A percentile compares a stretch with the other conserved stretches of the same genome.
Conservation (phyloP, 1,140 invertebrate species). For the Conopomorpha cramerella region DNA sequence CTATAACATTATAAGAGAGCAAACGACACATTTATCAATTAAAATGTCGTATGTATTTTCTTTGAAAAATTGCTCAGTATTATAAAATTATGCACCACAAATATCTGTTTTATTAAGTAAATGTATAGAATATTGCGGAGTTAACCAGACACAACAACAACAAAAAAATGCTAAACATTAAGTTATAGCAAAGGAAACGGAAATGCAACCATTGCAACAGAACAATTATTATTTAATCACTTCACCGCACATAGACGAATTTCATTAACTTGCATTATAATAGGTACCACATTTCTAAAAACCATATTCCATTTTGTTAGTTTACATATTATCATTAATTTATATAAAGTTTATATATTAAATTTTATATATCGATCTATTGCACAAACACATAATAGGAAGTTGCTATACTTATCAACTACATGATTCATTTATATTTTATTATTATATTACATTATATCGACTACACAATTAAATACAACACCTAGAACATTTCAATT, state of each 20-base stretch:
- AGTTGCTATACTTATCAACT: conserved; percentile 22
- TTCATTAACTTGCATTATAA: conserved; percentile 29
- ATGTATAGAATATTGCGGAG: too few species aligned
- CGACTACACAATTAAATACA: conserved; percentile 46
- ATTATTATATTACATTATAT: conserved; percentile 39
- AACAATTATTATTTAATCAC: too few species aligned
- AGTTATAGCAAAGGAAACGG: conserved; percentile 43
- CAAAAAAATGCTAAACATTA: conserved; percentile 38
- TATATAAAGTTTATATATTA: conserved; percentile 21
- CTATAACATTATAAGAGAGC: too few species aligned
- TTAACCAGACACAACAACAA: too few species aligned
- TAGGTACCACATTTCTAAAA: conserved; percentile 26
- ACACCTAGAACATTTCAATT: conserved; percentile 54
- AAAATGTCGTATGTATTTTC: too few species aligned
- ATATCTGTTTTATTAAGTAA: too few species aligned
- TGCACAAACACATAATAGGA: conserved; percentile 48
- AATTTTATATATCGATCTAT: conserved; percentile 30
- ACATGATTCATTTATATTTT: conserved; percentile 40
- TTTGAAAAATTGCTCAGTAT: too few species aligned
- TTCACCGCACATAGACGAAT: too few species aligned
- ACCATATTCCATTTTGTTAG: conserved; percentile 14
- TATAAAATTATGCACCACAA: too few species aligned
- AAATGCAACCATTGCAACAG: conserved; percentile 53
- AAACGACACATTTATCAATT: too few species aligned
- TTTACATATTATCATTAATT: conserved; percentile 13